Percentiles rank a stretch among this genome's conserved stretches.
Conservation (phyloP, 2,888 invertebrate genomes). For the Sympetrum striolatum region DNA sequence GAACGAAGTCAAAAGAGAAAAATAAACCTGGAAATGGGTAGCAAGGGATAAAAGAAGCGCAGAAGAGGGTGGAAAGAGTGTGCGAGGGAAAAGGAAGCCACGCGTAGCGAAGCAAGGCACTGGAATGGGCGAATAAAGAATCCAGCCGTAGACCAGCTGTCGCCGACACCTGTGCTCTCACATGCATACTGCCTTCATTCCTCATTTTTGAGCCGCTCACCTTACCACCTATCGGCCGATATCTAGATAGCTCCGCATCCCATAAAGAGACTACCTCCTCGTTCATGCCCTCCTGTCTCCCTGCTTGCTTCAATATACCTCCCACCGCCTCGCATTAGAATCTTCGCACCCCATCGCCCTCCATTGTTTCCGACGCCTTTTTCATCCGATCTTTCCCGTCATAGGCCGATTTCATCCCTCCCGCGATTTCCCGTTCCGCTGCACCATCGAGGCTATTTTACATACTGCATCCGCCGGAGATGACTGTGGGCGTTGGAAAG, state of each 20-base stretch:
- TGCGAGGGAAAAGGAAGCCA: not conserved
- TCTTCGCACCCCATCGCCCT: not conserved
- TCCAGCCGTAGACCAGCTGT: slow-evolving; percentile 25
- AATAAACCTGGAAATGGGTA: not conserved
- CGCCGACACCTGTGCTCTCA: slow-evolving; percentile 15
- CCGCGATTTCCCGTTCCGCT: not conserved
- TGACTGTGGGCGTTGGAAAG: not conserved
- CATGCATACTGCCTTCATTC: not conserved
- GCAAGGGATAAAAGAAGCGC: not conserved
- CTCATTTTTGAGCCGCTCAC: not conserved
- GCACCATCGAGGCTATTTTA: not conserved
- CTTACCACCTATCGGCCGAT: not conserved
- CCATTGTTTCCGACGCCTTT: not conserved
- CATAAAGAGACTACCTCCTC: not conserved
- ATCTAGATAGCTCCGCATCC: not conserved
- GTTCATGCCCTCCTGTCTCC: not conserved
- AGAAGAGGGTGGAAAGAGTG: not conserved
- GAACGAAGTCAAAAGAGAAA: not conserved
- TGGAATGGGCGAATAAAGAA: not conserved
- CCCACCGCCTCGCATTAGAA: not conserved
- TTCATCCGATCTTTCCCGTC: not conserved
- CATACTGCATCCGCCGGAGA: not conserved
- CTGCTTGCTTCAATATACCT: not conserved
- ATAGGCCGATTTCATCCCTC: not conserved
- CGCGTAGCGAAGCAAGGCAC: not conserved